Base-by-base conservation (phyloP, 1,140 invertebrate genomes). In the Linepithema humile region DNA sequence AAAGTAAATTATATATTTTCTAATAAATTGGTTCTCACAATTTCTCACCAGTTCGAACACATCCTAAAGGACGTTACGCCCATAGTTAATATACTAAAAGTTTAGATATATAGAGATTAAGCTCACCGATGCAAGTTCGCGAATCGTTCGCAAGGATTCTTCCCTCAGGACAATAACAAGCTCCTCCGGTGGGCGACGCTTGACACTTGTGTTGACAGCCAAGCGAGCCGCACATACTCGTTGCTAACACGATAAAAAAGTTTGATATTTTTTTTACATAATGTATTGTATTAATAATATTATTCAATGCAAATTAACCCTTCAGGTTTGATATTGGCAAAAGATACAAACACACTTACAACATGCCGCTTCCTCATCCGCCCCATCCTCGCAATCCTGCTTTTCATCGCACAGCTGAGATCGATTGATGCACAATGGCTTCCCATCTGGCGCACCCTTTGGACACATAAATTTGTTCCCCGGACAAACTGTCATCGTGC, bases 391-490 rank as follows among this genome's bases (percentile, higher is more conserved):
- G 91, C 99, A 99, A 92, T 99, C 98, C 26, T 95, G 94, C 85
- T 97, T 97, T 0, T 97, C 97, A 92, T 99, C 98, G 93, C 99
- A 99, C 0, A 99, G 95, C 91, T 98, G 97, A 1, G 96, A 95
- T 83, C 97, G 96, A 9, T 97, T 96, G 75, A 99, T 99, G 91
- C 99, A 99, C 86, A 98, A 96, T 75, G 97, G 97, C 4, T 95
- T 95, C 5, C 96, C 96, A 15, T 95, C 96, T 0, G 95, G 93
- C 0, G 95, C 96, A 26, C 97, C 96, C 91, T 97, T 95, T 0
- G 98, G 97, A 92, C 98, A 99, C 15, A 98, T 95, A 94, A 98
- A 99, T 94, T 99, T 98, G 86, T 98, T 97, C 82, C 97, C 97
- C 10, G 98, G 97, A 95, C 99, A 99, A 17, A 97, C 96, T 60